Percentiles rank a stretch among this genome's conserved stretches.
Conservation (phyloP, 2,113 vertebrate species). For the Psephotus haematonotus region DNA sequence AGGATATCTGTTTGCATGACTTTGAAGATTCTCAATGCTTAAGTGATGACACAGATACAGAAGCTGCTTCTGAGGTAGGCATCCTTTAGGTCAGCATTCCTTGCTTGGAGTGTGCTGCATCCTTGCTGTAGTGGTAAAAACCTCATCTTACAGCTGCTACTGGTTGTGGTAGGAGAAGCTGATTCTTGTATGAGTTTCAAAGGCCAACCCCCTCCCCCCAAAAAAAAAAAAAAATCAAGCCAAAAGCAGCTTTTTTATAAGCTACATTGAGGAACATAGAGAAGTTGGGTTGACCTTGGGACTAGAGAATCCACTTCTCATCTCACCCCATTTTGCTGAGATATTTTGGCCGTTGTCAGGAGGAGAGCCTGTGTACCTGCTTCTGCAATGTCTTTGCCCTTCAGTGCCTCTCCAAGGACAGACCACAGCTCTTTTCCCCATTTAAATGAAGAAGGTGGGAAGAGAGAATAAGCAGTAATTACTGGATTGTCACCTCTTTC, state of each 20-base stretch:
- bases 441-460: not conserved
- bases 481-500: not conserved
- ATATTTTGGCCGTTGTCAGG: not conserved
- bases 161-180: not conserved
- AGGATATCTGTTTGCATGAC: constrained; percentile 70
- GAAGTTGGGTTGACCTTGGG: not conserved
- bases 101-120: not conserved
- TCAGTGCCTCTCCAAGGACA: not conserved
- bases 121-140: not conserved
- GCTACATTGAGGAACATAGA: not conserved
- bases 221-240: not conserved
- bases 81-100: not conserved
- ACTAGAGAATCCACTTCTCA: not conserved
- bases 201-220: not conserved
- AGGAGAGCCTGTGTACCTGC: not conserved
- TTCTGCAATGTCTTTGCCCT: not conserved
- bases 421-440: not conserved
- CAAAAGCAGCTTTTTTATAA: not conserved
- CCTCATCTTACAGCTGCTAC: not conserved
- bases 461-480: not conserved
- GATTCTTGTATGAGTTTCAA: not conserved
- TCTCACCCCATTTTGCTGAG: not conserved
- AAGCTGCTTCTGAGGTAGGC: constrained; percentile 86
- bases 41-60: constrained; percentile 90
- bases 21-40: constrained; percentile 88